phyloP scores from a whole-genome alignment of 2,888 invertebrate genomes.

The Aleiodes testaceus region DNA sequence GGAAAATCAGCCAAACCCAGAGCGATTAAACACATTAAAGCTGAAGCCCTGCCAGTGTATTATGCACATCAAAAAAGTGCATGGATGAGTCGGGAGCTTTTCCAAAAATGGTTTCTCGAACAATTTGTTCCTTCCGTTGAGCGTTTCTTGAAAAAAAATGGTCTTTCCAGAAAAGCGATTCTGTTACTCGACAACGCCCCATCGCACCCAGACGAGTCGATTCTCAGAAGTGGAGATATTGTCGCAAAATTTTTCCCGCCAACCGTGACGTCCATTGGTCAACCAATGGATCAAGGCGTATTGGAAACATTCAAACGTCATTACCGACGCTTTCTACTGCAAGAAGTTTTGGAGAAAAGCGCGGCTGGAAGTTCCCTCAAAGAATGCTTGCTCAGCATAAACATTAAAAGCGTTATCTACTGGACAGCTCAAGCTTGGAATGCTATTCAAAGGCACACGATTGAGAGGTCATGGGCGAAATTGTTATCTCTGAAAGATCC shows the following conservation, averaged over 20 bases:
- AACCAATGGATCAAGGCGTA: slow-evolving; percentile 56
- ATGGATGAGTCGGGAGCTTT: slow-evolving; percentile 54
- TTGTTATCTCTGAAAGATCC: slow-evolving; percentile 33
- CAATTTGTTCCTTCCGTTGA: slow-evolving; percentile 53
- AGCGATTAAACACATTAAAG: slow-evolving; percentile 51
- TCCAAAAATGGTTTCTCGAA: slow-evolving; percentile 50
- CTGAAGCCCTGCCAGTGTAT: slow-evolving; percentile 38
- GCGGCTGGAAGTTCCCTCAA: slow-evolving; percentile 38
- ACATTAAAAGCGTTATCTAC: slow-evolving; percentile 50
- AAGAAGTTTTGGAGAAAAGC: slow-evolving; percentile 41
- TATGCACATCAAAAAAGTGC: slow-evolving; percentile 49
- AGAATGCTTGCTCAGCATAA: slow-evolving; percentile 44
- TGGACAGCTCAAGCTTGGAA: slow-evolving; percentile 52
- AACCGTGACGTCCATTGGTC: slow-evolving; percentile 50
- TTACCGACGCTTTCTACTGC: slow-evolving; percentile 49
- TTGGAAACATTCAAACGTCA: slow-evolving; percentile 53
- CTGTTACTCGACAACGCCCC: slow-evolving; percentile 53
- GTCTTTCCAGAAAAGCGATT: slow-evolving; percentile 49
- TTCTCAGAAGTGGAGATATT: slow-evolving; percentile 20
- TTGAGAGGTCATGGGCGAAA: slow-evolving; percentile 50
- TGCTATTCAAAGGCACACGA: slow-evolving; percentile 45
- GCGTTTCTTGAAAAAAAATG: slow-evolving; percentile 42
- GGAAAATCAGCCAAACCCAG: slow-evolving; percentile 53
- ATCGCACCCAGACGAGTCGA: slow-evolving; percentile 37
- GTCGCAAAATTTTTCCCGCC: slow-evolving; percentile 47